Evolutionary conservation across 2,113 vertebrate genomes (phyloP).

Genomic region (Paradisaea rubra): DNA sequence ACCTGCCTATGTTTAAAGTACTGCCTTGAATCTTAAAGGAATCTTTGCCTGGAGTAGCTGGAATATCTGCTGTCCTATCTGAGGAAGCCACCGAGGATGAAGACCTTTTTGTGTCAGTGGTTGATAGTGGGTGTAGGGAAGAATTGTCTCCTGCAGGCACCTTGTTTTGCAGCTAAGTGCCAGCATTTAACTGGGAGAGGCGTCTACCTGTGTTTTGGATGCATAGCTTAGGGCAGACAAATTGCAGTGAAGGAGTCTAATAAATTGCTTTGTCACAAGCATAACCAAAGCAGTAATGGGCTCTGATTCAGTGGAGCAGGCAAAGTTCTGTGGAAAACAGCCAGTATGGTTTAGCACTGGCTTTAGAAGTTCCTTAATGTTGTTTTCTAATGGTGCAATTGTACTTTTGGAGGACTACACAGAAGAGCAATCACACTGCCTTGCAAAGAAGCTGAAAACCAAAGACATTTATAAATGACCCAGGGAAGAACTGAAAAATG

Average conservation of each 20-base stretch:
- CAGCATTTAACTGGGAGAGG: background rate
- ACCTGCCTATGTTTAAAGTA: background rate
- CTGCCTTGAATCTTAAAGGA: background rate
- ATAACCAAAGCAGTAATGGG: background rate
- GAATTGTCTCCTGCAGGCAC: background rate
- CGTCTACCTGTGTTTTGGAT: background rate
- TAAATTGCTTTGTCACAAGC: background rate
- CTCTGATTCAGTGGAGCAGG: background rate
- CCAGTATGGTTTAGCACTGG: background rate
- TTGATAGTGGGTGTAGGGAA: background rate
- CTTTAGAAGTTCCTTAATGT: background rate
- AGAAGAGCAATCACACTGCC: background rate
- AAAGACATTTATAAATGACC: background rate
- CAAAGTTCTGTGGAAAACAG: background rate
- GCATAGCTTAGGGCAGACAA: background rate
- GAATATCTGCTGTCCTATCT: background rate
- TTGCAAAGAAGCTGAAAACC: background rate
- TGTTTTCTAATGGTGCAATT: background rate
- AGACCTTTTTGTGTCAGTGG: background rate
- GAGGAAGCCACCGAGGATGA: background rate
- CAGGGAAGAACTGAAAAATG: background rate
- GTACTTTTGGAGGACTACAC: background rate
- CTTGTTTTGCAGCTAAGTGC: background rate
- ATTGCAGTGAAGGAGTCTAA: background rate
- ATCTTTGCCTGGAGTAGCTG: background rate